Conservation (phyloP, 2,113 vertebrate genomes). For the Microtus pennsylvanicus region DNA sequence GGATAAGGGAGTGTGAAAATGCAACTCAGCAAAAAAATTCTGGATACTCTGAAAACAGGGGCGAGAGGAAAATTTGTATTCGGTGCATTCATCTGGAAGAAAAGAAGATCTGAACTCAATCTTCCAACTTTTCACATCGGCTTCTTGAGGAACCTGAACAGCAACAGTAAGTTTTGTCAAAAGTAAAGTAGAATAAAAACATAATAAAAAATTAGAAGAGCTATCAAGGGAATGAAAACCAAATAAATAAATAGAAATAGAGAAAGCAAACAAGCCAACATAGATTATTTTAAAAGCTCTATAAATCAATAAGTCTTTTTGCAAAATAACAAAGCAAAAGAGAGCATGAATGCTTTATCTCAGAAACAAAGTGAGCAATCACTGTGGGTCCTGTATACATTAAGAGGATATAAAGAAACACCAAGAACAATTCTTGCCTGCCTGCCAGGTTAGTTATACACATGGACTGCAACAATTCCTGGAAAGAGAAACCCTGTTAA, state of each 20-base stretch:
- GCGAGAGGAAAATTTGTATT: background rate
- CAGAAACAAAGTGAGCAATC: background rate
- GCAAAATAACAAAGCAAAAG: background rate
- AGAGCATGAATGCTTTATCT: background rate
- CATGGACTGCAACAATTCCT: background rate
- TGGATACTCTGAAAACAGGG: background rate
- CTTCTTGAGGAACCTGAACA: background rate
- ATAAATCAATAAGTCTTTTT: background rate
- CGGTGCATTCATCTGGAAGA: background rate
- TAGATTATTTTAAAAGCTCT: background rate
- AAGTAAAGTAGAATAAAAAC: background rate
- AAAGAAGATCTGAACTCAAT: background rate
- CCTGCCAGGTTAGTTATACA: background rate
- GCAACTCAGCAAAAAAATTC: background rate
- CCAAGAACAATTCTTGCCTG: too few species aligned
- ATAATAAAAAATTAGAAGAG: background rate
- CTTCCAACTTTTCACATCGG: background rate
- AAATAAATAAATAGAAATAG: background rate
- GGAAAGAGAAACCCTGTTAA: background rate
- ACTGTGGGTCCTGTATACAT: background rate
- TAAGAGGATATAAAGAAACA: background rate
- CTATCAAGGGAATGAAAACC: background rate
- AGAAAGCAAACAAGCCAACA: background rate
- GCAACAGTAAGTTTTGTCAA: background rate
- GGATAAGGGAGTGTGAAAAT: background rate